Percentiles rank a stretch among this genome's conserved stretches.
These are phyloP conservation scores for Aurelia aurita DNA, from an alignment of 30 jellyfish, hydroid and myxozoan species.

Conservation along the genomic window DNA sequence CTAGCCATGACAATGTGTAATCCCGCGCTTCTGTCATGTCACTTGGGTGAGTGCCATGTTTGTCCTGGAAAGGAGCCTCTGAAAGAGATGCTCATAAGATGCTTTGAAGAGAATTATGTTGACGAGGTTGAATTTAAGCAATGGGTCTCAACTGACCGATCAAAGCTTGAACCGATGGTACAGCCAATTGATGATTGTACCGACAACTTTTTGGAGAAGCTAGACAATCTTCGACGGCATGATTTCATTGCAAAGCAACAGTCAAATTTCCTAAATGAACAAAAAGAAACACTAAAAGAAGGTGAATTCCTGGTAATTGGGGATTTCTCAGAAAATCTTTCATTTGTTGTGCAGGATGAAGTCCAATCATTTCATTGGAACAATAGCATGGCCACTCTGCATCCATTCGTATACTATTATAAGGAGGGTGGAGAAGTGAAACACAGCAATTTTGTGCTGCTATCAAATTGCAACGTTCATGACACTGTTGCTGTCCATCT, in stretches of 20 bases:
- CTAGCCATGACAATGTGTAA: slow-evolving; percentile 35
- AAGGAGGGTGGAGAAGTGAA: neutral
- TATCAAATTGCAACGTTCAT: slow-evolving; percentile 42
- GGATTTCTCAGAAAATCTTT: slow-evolving; percentile 48
- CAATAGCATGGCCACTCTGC: slow-evolving; percentile 46
- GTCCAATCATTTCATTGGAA: slow-evolving; percentile 43
- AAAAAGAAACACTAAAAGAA: neutral
- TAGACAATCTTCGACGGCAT: slow-evolving; percentile 17
- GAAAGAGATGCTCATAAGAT: slow-evolving; percentile 4
- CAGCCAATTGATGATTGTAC: slow-evolving; percentile 24
- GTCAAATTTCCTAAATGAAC: slow-evolving; percentile 1
- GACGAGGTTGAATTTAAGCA: slow-evolving; percentile 44
- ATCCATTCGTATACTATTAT: slow-evolving; percentile 37
- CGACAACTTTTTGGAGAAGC: neutral
- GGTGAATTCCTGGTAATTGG: slow-evolving; percentile 41
- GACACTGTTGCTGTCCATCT: slow-evolving; percentile 23
- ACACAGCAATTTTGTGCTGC: neutral
- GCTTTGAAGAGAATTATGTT: neutral
- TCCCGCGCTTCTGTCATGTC: slow-evolving; percentile 44
- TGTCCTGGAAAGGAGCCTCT: slow-evolving; percentile 57
- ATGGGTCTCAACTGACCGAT: slow-evolving; percentile 52
- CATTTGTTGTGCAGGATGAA: slow-evolving; percentile 52
- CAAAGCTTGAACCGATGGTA: slow-evolving; percentile 41
- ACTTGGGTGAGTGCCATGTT: slow-evolving; percentile 10
- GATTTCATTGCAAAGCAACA: slow-evolving; percentile 59